phyloP scores from a whole-genome alignment of 2,888 invertebrate genomes.

The Troilus luridus region DNA sequence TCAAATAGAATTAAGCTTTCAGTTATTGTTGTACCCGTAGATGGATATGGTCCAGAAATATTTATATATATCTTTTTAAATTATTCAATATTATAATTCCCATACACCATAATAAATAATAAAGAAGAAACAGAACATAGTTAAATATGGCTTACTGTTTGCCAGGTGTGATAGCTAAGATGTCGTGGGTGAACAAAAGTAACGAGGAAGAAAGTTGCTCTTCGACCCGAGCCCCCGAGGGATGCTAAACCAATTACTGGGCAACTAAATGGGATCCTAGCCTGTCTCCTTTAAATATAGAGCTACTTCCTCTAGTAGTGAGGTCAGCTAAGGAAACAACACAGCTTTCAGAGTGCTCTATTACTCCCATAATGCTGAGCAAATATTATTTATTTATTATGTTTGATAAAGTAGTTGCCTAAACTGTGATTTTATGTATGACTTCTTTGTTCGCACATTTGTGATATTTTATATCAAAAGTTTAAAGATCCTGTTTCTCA shows the following conservation, averaged over 20 bases:
- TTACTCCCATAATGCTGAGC: not conserved
- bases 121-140: no score
- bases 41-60: no score
- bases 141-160: not conserved
- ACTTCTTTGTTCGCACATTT: not conserved
- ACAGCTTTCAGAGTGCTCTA: not conserved
- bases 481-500: no score
- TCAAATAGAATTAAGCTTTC: no score
- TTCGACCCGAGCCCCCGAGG: not conserved
- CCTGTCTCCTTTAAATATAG: constrained; percentile 36
- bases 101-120: no score
- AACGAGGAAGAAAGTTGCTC: not conserved
- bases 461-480: no score
- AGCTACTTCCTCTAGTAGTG: not conserved
- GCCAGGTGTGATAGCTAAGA: not conserved
- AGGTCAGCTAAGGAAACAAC: not conserved
- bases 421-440: not conserved
- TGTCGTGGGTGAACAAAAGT: not conserved
- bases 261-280: constrained; percentile 10
- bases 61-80: no score
- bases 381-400: not conserved
- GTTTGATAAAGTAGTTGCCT: not conserved
- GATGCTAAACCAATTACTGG: constrained; percentile 43
- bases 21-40: no score
- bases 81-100: no score